Evolutionary conservation across 2,797 vertebrate genomes (phyloP).

Genomic region (Melanotaenia trifasciata): DNA sequence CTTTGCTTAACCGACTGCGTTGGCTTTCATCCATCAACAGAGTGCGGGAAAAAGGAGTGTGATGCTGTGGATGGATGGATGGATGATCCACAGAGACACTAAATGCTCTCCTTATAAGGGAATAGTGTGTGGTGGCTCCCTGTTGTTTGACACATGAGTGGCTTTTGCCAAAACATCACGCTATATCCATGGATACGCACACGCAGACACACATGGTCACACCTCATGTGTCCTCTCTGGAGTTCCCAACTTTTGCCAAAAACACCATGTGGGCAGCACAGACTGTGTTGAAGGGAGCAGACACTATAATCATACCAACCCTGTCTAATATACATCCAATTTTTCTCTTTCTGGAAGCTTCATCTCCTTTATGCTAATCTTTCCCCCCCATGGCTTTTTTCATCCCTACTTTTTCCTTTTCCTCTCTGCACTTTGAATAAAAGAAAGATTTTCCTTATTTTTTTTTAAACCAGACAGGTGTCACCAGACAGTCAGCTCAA

Average conservation of each 20-base stretch:
- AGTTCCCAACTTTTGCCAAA: conserved; percentile 42
- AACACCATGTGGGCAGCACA: conserved; percentile 63
- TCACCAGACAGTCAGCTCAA: conserved; percentile 12
- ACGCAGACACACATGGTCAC: conserved; percentile 12
- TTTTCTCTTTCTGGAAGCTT: conserved; percentile 22
- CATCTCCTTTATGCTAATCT: conserved; percentile 4
- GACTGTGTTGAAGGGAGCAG: conserved; percentile 35
- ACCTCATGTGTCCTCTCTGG: conserved; percentile 29
- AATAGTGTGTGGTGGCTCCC: conserved; percentile 27
- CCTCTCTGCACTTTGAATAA: conserved; percentile 11
- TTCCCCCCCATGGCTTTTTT: conserved; percentile 5
- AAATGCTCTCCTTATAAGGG: conserved; percentile 50
- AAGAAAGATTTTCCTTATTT: conserved; percentile 2
- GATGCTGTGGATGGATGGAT: conserved; percentile 25
- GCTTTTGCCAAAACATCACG: conserved; percentile 36
- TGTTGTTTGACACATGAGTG: conserved; percentile 38
- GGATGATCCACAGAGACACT: conserved; percentile 17
- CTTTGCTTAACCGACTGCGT: conserved; percentile 12
- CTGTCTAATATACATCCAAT: conserved; percentile 26
- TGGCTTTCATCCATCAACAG: conserved; percentile 38
- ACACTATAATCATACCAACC: conserved; percentile 37
- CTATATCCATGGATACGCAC: conserved; percentile 3
- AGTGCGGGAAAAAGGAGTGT: conserved; percentile 6
- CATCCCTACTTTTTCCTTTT: not conserved
- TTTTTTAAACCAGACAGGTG: conserved; percentile 17